Evolutionary conservation across 1,140 invertebrate genomes (phyloP).

Genomic region (Hylaeus anthracinus): DNA sequence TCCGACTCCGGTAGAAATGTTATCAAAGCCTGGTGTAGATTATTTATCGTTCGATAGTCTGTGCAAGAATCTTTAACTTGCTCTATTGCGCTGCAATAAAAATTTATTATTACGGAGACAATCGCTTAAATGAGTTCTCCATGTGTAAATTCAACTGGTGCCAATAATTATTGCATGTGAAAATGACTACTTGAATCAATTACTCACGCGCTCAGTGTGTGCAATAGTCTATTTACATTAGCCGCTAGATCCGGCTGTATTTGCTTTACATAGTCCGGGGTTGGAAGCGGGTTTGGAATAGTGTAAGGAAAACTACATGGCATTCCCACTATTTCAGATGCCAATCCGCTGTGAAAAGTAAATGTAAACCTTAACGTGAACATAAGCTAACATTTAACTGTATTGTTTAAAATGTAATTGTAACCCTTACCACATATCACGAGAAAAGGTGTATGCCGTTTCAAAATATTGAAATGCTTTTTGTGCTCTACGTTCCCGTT

Average conservation of each 20-base stretch:
- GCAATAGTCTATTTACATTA: slow-evolving; percentile 68
- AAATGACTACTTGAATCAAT: slow-evolving; percentile 12
- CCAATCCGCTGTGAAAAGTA: slow-evolving; percentile 64
- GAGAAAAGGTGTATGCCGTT: slow-evolving; percentile 65
- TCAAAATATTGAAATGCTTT: slow-evolving; percentile 69
- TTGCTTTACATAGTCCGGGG: slow-evolving; percentile 47
- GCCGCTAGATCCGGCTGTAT: slow-evolving; percentile 62
- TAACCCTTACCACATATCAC: slow-evolving; percentile 68
- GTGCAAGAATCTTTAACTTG: slow-evolving; percentile 48
- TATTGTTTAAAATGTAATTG: neutral
- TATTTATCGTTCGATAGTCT: slow-evolving; percentile 59
- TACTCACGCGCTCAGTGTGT: slow-evolving; percentile 68
- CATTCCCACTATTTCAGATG: slow-evolving; percentile 57
- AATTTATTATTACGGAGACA: neutral
- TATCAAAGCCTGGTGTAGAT: slow-evolving; percentile 63
- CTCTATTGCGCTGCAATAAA: slow-evolving; percentile 55
- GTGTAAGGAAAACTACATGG: slow-evolving; percentile 60
- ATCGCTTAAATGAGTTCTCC: too few species aligned
- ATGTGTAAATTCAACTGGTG: too few species aligned
- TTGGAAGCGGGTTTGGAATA: slow-evolving; percentile 41
- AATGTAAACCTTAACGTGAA: neutral
- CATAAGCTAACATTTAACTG: neutral
- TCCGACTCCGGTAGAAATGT: slow-evolving; percentile 59
- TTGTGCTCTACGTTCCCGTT: slow-evolving; percentile 58
- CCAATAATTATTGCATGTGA: too few species aligned